Conservation (phyloP, 92 coral and sea anemone genomes). For the Diadumene lineata region DNA sequence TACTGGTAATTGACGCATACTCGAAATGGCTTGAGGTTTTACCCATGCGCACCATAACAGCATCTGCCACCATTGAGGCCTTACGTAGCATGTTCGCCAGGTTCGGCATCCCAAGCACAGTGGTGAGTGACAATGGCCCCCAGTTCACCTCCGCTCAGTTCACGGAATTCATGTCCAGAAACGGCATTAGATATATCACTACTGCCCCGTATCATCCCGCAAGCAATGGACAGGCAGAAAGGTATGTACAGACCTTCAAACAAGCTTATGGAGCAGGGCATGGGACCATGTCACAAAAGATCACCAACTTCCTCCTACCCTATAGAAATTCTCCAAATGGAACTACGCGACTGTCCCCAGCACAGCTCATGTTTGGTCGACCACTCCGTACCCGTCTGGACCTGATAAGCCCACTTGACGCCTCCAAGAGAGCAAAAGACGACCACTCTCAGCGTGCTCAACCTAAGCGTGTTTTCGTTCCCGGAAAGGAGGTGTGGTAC, state of each 20-base stretch:
- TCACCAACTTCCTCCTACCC: background rate
- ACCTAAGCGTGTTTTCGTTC: background rate
- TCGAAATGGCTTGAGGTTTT: slow-evolving; percentile 35
- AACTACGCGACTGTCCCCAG: background rate
- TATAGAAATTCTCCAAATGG: background rate
- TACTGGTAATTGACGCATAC: slow-evolving; percentile 32
- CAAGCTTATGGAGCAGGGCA: background rate
- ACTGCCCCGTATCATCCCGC: background rate
- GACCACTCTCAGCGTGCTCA: background rate
- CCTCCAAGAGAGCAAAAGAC: no score
- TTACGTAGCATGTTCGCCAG: no score
- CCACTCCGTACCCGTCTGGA: background rate
- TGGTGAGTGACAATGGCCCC: slow-evolving; percentile 51
- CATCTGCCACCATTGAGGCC: no score
- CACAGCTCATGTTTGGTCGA: background rate
- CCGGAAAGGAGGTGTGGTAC: background rate
- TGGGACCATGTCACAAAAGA: background rate
- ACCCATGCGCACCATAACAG: slow-evolving; percentile 39
- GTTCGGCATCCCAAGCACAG: no score
- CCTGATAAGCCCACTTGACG: background rate
- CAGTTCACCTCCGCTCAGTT: slow-evolving; percentile 35
- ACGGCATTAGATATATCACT: slow-evolving; percentile 24
- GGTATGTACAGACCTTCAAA: background rate
- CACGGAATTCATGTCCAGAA: slow-evolving; percentile 19
- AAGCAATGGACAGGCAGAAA: slow-evolving; percentile 10